phyloP scores from a whole-genome alignment of 2,113 vertebrate genomes.

The Percina caprodes region DNA sequence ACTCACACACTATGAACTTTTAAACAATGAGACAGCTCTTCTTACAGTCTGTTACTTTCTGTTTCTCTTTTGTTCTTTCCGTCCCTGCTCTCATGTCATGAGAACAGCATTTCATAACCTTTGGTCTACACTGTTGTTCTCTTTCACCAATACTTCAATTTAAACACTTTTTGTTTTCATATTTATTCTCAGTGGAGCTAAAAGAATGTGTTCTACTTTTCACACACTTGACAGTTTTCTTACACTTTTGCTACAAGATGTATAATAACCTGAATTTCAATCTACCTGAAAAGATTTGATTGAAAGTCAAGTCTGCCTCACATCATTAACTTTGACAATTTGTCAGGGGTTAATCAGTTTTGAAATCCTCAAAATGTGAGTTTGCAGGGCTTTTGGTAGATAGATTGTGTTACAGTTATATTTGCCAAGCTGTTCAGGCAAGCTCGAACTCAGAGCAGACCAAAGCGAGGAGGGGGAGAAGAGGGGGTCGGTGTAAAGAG shows the following conservation, averaged over 20 bases:
- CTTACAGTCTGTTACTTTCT: not conserved
- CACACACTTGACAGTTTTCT: not conserved
- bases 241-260: not conserved
- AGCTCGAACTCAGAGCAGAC: constrained; percentile 45
- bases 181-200: constrained; percentile 11
- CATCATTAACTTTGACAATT: constrained; percentile 16
- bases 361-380: constrained; percentile 41
- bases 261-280: constrained; percentile 39
- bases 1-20: constrained; percentile 21
- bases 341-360: constrained; percentile 49
- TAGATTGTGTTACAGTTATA: constrained; percentile 38
- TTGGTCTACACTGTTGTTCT: constrained; percentile 28
- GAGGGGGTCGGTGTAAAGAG: not conserved
- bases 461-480: not conserved
- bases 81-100: constrained; percentile 4
- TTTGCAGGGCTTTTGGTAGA: constrained; percentile 20
- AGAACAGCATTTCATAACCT: constrained; percentile 2
- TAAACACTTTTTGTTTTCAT: not conserved
- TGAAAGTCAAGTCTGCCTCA: constrained; percentile 18
- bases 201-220: constrained; percentile 47
- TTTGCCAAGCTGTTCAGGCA: constrained; percentile 53
- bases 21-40: constrained; percentile 19
- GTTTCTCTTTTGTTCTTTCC: not conserved
- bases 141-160: constrained; percentile 25
- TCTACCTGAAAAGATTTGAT: constrained; percentile 16